Base-by-base conservation (phyloP, 2,797 vertebrate species). In the Eleutherodactylus coqui region DNA sequence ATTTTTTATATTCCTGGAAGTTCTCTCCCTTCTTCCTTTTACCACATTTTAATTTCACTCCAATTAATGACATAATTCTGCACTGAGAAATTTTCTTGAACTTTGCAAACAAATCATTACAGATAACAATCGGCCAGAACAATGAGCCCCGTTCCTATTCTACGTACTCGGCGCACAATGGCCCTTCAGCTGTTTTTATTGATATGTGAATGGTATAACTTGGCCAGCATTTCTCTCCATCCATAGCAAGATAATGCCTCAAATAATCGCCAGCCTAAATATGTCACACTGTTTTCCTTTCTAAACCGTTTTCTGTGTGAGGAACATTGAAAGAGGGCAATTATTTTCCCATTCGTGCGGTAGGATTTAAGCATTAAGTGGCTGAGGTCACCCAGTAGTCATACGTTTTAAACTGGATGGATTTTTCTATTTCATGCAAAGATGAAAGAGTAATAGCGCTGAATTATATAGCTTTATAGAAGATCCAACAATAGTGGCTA, bases 341-440 rank as follows among this genome's bases (percentile, higher is more conserved):
- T 87, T 87, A 87, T 80, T 87, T 86, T 81, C 60, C 77, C 86
- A 85, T 87, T 81, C 80, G 77, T 77, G 86, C 43, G 45, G 32
- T 62, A 67, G 76, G 62, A 51, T 84, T 80, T 84, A 47, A 84
- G 86, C 86, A 85, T 45, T 87, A 84, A 87, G 77, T 80, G 86
- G 77, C 86, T 69, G 70, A 69, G 86, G 86, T 85, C 82, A 84
- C 45, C 3, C 32, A 58, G 36, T 84, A 85, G 76, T 41, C 43
- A n/a, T 55, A 55, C 41, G 17, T 38, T 84, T 72, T 67, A 27
- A 32, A 84, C 27, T 69, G 76, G 51, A 84, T 78, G 49, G 69
- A 80, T 72, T 75, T 75, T 87, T 84, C 76, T 70, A 85, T 83
- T 83, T 83, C 64, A 87, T 75, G 76, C 67, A 64, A 84, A 76